Evolutionary conservation across 2,113 vertebrate genomes (phyloP), one percentile per base, ranked within the genome.

Genomic region (Nothobranchius furzeri): DNA sequence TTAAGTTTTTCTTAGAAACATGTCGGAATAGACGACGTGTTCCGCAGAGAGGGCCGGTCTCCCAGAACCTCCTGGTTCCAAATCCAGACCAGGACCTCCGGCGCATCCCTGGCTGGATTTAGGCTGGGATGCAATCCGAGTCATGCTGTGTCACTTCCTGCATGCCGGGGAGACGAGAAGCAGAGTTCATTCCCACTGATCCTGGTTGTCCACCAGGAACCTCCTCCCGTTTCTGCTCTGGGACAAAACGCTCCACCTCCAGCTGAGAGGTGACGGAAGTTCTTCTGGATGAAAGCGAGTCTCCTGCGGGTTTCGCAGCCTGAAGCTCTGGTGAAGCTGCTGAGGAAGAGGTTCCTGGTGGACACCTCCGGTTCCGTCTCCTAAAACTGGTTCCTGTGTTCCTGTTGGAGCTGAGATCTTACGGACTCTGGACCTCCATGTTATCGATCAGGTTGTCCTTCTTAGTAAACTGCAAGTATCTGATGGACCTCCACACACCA

Each of bases 371-470:
- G 58, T 42, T 56, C 76, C 54, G 65, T 64, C 48, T 47, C 15
- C 61, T 60, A 14, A 37, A 37, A 12, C 37, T 36, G 30, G 37
- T 17, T 12, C 11, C 25, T 6, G 7, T 10, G 30, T 15, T 43
- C 59, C 45, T 9, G 48, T 65, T 10, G 2, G 2, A 40, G 49
- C 60, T 30, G 60, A 48, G 12, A 1, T 20, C 49, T 95, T 84
- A 98, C n/a, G 96, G 97, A 82, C 95, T 96, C 84, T 95, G 93
- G 79, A 96, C 86, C 84, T 98, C 96, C 89, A 98, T 96, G 53
- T 98, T 96, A 62, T 96, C 94, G 75, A 98, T 88, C 86, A 97
- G 88, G 70, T 94, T 94, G 84, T 98, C 96, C 79, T 95, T 96
- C 86, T 96, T 98, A 70, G 92, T 75, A 40, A 97, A 95, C 79